Conservation (phyloP, 2,797 vertebrate genomes). For the Sarcoramphus papa region DNA sequence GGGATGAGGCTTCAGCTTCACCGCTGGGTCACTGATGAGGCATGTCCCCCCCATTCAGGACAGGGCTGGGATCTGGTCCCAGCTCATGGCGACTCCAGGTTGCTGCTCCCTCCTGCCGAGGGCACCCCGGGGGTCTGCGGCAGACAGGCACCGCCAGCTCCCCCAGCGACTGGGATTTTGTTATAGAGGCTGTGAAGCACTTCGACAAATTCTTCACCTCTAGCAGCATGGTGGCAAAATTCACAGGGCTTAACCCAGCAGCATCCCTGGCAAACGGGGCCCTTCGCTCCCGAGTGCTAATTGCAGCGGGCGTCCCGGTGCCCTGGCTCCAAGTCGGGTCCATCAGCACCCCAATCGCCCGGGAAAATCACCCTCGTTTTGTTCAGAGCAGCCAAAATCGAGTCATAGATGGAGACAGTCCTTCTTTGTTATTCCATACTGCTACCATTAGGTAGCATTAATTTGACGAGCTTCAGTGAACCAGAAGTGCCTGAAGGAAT, state of each 20-base stretch:
- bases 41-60: rapidly evolving
- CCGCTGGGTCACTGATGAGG: neutral
- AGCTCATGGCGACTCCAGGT: neutral
- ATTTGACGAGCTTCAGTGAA: slow-evolving; percentile 46
- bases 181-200: neutral
- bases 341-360: rapidly evolving
- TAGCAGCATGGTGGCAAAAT: neutral
- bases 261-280: neutral
- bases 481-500: slow-evolving; percentile 58
- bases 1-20: neutral
- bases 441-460: slow-evolving; percentile 33
- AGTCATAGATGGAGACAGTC: neutral
- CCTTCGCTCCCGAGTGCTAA: neutral
- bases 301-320: neutral
- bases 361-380: neutral
- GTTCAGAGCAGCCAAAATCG: neutral
- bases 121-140: neutral
- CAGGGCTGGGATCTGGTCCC: neutral
- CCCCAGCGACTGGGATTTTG: neutral
- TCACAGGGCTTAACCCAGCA: neutral
- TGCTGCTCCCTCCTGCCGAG: neutral
- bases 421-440: slow-evolving; percentile 26
- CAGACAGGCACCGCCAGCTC: neutral
- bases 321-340: neutral
- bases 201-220: neutral